phyloP scores from a whole-genome alignment of 2,888 invertebrate genomes.

The Metopia argyrocephala region DNA sequence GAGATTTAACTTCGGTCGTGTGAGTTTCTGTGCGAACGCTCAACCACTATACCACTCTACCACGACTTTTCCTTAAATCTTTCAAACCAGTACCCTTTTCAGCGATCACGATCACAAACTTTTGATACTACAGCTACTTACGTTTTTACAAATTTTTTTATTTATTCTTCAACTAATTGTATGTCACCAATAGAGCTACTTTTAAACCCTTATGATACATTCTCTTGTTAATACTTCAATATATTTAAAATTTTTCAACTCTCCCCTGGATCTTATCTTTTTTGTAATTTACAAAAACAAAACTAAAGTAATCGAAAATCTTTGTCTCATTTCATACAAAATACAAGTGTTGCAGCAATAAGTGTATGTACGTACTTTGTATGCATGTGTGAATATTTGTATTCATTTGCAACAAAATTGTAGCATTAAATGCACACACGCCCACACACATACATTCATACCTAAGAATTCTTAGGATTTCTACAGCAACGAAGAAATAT shows the following conservation, averaged over 20 bases:
- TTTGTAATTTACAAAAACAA: not conserved
- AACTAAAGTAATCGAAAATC: not conserved
- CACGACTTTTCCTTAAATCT: no score
- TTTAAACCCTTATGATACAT: no score
- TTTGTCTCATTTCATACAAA: conserved; percentile 1
- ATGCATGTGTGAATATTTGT: not conserved
- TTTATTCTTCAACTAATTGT: no score
- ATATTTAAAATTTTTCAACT: not conserved
- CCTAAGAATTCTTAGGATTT: not conserved
- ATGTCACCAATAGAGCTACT: no score
- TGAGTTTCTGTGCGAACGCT: no score
- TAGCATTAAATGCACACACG: not conserved
- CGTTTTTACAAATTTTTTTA: no score
- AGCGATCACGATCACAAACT: no score
- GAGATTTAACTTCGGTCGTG: no score
- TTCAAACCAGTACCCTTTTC: no score
- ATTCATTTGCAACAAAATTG: conserved; percentile 47
- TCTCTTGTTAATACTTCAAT: no score
- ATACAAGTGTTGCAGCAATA: not conserved
- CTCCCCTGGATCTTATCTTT: not conserved
- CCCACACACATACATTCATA: not conserved
- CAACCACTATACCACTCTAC: no score
- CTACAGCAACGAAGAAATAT: not conserved
- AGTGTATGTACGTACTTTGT: not conserved
- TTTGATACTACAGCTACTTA: no score